Percentiles rank a stretch among this genome's conserved stretches.
These are phyloP conservation scores for Arrhopalites spinosus DNA, from an alignment of 2,888 invertebrate species.

Conservation along the genomic window DNA sequence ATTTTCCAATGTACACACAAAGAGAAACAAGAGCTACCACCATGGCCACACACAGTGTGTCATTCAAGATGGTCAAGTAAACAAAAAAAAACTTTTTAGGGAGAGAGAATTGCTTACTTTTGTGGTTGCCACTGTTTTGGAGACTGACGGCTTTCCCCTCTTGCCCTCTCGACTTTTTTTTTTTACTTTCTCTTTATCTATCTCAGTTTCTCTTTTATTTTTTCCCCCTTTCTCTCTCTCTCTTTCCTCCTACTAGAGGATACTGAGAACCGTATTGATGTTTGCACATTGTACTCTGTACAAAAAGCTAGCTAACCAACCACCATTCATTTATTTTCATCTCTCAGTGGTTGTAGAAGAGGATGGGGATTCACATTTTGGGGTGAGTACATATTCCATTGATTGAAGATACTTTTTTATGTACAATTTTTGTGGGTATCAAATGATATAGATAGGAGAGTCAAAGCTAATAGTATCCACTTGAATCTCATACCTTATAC, in stretches of 20 bases:
- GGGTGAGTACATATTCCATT: background rate
- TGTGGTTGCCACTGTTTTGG: background rate
- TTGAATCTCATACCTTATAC: conserved; percentile 8
- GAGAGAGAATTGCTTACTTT: conserved; percentile 2
- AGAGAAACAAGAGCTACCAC: background rate
- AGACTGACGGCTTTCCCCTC: background rate
- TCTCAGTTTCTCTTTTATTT: background rate
- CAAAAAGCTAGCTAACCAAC: too few species aligned
- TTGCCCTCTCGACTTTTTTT: background rate
- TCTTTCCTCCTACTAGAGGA: background rate
- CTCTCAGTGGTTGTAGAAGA: background rate
- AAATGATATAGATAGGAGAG: background rate
- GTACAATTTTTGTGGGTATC: background rate
- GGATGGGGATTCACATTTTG: background rate
- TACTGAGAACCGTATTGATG: too few species aligned
- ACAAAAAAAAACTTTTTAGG: background rate
- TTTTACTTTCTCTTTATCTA: background rate
- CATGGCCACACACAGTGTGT: background rate
- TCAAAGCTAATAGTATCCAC: conserved; percentile 7
- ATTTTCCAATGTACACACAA: background rate
- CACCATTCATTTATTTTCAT: background rate
- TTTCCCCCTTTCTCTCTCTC: background rate
- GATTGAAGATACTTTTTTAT: background rate
- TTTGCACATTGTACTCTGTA: background rate
- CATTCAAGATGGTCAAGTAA: conserved; percentile 19